Evolutionary conservation across 92 coral and sea anemone genomes (phyloP), one percentile per base, ranked within the genome.

Genomic region (Chrysogorgia sp.): DNA sequence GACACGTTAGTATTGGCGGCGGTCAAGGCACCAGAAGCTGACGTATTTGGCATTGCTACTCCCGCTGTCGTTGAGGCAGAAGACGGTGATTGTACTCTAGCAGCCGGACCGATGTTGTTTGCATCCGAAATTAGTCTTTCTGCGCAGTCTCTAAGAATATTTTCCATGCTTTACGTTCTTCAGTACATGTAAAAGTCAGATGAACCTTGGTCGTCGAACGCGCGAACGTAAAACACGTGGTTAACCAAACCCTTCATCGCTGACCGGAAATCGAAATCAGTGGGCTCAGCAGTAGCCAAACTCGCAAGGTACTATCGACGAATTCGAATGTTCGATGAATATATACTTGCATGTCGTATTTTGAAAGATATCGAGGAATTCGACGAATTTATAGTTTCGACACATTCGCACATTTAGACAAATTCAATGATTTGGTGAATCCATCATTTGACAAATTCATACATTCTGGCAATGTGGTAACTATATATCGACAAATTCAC

Each of bases 121-220:
- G 83, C 87, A 20, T 83, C 87, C 34, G 83, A n/a, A 84, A 68
- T 77, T 47, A 84, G 83, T 47, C 79, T 34, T 60, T 84, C 79
- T 32, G 84, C 79, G 29, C 84, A 77, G 29, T 77, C 79, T 67
- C 83, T 34, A 59, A 84, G 52, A 29, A 83, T 58, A 34, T 84
- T 75, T 34, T 63, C 76, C 86, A 83, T 63, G 15, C 41, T 50
- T 31, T 77, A 41, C 71, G 30, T 63, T 40, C n/a, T n/a, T n/a
- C n/a, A n/a, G n/a, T n/a, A n/a, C n/a, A 0, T 74, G 35, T 7
- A 69, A 69, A 40, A 20, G 12, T 50, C 50, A 32, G 34, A 56
- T 53, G 28, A 53, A 56, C 62, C 30, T 56, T n/a, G n/a, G n/a
- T n/a, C n/a, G n/a, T n/a, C n/a, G n/a, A n/a, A n/a, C 62, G 30